phyloP scores from a whole-genome alignment of 2,113 vertebrate species.

The Forbesichthys papilliferus region DNA sequence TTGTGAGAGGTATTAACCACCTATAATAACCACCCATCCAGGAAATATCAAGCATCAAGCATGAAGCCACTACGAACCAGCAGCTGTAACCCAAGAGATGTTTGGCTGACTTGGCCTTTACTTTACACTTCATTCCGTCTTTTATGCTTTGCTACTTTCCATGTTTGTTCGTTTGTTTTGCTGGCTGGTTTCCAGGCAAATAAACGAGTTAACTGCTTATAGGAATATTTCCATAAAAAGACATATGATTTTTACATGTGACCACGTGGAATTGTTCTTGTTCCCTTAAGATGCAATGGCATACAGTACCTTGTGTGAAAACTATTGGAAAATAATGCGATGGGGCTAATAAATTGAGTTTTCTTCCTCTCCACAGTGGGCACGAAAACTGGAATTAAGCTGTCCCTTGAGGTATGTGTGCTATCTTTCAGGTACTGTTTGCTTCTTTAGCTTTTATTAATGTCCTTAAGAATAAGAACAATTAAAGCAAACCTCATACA shows the following conservation, averaged over 20 bases:
- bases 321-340: background rate
- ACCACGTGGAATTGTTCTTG: background rate
- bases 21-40: conserved; percentile 16
- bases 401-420: conserved; percentile 50
- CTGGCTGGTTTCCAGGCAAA: background rate
- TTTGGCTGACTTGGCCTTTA: background rate
- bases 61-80: background rate
- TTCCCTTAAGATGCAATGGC: background rate
- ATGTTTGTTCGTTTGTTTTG: background rate
- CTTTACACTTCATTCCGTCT: background rate
- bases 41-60: conserved; percentile 2
- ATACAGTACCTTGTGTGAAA: background rate
- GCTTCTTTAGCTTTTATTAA: background rate
- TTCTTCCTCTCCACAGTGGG: conserved; percentile 64
- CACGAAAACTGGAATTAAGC: conserved; percentile 82
- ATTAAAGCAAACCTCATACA: background rate
- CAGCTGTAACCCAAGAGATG: background rate
- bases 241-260: background rate
- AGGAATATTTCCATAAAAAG: background rate
- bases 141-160: background rate
- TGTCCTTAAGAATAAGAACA: background rate
- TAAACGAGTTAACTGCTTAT: background rate
- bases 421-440: background rate
- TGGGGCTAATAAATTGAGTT: background rate
- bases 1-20: conserved; percentile 56